Evolutionary conservation across 2,113 vertebrate species (phyloP).

Genomic region (Trachemys scripta): DNA sequence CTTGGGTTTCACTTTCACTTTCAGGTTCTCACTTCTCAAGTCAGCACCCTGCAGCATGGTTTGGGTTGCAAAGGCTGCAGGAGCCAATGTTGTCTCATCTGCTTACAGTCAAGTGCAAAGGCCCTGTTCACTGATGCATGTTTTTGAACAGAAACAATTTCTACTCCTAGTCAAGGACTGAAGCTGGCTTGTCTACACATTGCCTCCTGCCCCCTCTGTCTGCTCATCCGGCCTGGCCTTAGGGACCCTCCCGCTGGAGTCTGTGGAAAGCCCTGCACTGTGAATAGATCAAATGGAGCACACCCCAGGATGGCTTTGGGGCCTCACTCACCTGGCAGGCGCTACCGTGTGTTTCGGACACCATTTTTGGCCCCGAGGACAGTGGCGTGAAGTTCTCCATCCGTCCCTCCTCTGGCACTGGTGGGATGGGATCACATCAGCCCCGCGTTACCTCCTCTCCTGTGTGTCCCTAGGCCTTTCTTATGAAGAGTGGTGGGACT

Average conservation of each 20-base stretch:
- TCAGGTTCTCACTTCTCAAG: not conserved
- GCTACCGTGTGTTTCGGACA: accelerated
- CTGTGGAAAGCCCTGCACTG: not conserved
- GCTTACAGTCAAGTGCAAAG: accelerated
- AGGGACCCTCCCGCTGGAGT: accelerated
- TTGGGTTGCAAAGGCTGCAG: not conserved
- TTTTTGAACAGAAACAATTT: accelerated
- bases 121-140: not conserved
- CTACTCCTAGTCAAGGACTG: accelerated
- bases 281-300: accelerated
- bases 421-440: not conserved
- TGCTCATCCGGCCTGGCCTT: accelerated
- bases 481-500: not conserved
- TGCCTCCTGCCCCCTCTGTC: not conserved
- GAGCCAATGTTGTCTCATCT: not conserved
- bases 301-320: accelerated
- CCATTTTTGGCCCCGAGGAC: not conserved
- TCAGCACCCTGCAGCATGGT: not conserved
- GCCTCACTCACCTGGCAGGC: constrained; percentile 12
- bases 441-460: not conserved
- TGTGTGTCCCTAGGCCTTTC: not conserved
- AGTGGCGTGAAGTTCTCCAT: not conserved
- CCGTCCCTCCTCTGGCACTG: not conserved
- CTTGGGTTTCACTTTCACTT: constrained; percentile 13
- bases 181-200: not conserved